These are phyloP conservation scores for Theretra japonica DNA, from an alignment of 2,888 invertebrate genomes.

Conservation along the genomic window DNA sequence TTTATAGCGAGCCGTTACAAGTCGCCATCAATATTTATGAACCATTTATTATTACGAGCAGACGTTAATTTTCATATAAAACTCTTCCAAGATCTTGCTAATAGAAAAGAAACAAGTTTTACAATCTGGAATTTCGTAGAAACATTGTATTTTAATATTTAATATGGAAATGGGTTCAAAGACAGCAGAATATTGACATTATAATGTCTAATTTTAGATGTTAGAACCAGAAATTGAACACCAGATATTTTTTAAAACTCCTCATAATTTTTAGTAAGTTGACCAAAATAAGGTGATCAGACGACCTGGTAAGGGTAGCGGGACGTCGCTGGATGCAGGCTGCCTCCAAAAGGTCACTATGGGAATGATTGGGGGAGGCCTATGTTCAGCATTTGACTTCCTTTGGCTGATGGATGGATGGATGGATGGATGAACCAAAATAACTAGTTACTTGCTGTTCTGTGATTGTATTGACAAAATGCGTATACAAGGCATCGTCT, in stretches of 20 bases:
- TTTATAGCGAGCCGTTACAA: not conserved
- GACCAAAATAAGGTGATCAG: too few relatives aligned
- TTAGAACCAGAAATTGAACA: not conserved
- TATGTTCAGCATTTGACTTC: too few relatives aligned
- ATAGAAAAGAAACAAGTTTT: not conserved
- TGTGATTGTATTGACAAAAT: too few relatives aligned
- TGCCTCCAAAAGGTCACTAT: too few relatives aligned
- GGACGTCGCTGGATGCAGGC: too few relatives aligned
- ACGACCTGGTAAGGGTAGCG: too few relatives aligned
- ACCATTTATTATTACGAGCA: not conserved
- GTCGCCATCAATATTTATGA: slow-evolving; percentile 18
- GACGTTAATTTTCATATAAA: slow-evolving; percentile 1
- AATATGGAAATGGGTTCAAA: slow-evolving; percentile 12
- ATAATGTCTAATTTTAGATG: not conserved
- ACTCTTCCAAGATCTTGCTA: slow-evolving; percentile 1
- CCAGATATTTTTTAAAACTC: not conserved
- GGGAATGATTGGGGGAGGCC: too few relatives aligned
- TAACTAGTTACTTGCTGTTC: too few relatives aligned
- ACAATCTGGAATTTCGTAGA: not conserved
- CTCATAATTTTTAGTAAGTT: too few relatives aligned
- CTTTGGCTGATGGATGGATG: too few relatives aligned
- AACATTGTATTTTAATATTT: slow-evolving; percentile 1
- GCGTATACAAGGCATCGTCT: too few relatives aligned
- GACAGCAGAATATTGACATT: not conserved
- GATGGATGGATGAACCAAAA: too few relatives aligned